A percentile compares a stretch with the other conserved stretches of the same genome.
These are phyloP conservation scores for Eonycteris spelaea DNA, from an alignment of 2,113 vertebrate genomes.

Conservation along the genomic window DNA sequence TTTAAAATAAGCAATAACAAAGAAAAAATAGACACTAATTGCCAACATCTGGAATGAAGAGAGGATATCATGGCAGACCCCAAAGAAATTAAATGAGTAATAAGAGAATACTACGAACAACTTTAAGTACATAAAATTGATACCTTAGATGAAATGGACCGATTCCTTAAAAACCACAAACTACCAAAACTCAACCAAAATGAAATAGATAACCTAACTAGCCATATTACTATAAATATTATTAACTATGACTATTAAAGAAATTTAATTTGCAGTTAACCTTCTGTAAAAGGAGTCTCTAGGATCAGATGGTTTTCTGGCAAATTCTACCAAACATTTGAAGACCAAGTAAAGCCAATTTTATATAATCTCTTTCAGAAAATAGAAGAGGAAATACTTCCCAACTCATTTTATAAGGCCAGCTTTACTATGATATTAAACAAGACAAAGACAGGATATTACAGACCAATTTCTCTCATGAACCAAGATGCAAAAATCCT, in stretches of 20 bases:
- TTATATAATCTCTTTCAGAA: conserved; percentile 17
- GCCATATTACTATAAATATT: neutral
- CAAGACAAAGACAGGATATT: neutral
- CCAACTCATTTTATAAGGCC: neutral
- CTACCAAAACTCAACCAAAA: neutral
- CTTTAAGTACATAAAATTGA: neutral
- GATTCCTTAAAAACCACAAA: neutral
- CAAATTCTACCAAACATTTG: conserved; percentile 11
- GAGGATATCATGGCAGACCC: neutral
- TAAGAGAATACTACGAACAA: neutral
- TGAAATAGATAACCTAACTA: neutral
- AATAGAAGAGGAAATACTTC: neutral
- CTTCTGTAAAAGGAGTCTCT: conserved; percentile 2
- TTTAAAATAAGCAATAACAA: neutral
- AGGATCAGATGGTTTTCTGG: conserved; percentile 17
- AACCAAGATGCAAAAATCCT: neutral
- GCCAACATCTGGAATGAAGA: neutral
- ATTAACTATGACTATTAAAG: neutral
- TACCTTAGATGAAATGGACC: neutral
- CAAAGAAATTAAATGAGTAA: neutral
- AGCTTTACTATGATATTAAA: neutral
- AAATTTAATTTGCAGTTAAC: neutral
- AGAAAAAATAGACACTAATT: neutral
- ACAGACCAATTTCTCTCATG: neutral
- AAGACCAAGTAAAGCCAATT: conserved; percentile 36